Conservation (phyloP, 2,888 invertebrate genomes). For the Sesamia inferens region DNA sequence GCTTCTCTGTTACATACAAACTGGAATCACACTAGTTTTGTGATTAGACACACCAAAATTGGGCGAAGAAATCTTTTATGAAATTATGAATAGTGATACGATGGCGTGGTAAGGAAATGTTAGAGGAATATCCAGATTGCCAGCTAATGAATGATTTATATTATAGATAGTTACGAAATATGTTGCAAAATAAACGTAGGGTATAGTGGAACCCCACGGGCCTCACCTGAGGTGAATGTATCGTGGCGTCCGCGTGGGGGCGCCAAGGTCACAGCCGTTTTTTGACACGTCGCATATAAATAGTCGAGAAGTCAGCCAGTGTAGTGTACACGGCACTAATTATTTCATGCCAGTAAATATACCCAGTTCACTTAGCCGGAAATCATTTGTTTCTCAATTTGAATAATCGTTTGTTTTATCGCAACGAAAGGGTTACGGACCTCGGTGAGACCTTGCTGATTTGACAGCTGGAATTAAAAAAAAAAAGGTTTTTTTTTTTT, state of each 20-base stretch:
- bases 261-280: conserved; percentile 88
- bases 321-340: conserved; percentile 75
- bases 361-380: conserved; percentile 79
- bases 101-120: background rate
- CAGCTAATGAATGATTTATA: conserved; percentile 25
- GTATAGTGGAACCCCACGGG: conserved; percentile 77
- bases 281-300: conserved; percentile 88
- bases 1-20: conserved; percentile 18
- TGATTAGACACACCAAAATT: conserved; percentile 5
- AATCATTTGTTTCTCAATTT: conserved; percentile 85
- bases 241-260: conserved; percentile 85
- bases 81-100: background rate
- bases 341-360: conserved; percentile 78
- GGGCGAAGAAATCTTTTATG: background rate
- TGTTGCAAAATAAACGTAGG: conserved; percentile 68
- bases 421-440: conserved; percentile 80
- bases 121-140: background rate
- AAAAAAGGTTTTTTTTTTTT: conserved; percentile 17
- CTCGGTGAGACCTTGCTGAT: conserved; percentile 72
- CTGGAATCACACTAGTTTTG: conserved; percentile 12
- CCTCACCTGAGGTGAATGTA: conserved; percentile 89
- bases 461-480: conserved; percentile 62
- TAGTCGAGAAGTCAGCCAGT: conserved; percentile 80
- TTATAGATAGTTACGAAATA: conserved; percentile 58
- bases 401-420: conserved; percentile 80